Conservation (phyloP, 2,888 invertebrate genomes). For the Melanotus villosus region DNA sequence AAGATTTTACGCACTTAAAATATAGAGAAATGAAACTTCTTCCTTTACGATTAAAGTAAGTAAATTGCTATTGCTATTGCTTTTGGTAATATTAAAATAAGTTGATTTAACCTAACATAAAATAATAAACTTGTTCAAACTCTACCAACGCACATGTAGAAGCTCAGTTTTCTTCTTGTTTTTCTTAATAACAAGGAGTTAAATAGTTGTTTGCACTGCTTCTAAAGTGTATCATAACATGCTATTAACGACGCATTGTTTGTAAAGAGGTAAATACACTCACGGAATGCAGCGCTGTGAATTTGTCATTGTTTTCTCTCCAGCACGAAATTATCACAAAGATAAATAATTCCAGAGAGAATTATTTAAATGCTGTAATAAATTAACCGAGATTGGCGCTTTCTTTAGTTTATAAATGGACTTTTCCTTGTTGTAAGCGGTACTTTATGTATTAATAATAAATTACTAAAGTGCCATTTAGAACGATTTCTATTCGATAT, state of each 20-base stretch:
- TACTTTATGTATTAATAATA: neutral
- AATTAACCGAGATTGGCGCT: conserved; percentile 9
- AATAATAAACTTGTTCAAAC: neutral
- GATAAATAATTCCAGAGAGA: conserved; percentile 6
- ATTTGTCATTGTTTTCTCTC: conserved; percentile 21
- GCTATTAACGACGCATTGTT: conserved; percentile 27
- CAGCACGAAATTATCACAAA: conserved; percentile 1
- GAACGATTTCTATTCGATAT: too few species aligned
- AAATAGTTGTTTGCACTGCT: neutral
- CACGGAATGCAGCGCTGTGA: conserved; percentile 12
- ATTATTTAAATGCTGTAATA: conserved; percentile 16
- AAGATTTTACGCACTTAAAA: too few species aligned
- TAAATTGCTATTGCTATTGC: too few species aligned
- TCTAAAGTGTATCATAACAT: conserved; percentile 10
- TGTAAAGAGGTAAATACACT: conserved; percentile 18
- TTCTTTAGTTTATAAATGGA: neutral
- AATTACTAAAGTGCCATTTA: too few species aligned
- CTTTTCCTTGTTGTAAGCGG: neutral
- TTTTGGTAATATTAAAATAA: too few species aligned
- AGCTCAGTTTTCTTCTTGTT: neutral
- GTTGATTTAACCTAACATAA: too few species aligned
- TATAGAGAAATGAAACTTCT: too few species aligned
- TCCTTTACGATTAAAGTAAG: too few species aligned
- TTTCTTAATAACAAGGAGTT: neutral
- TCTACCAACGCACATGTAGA: neutral